Evolutionary conservation across 2,888 invertebrate species (phyloP).

Genomic region (Microdon myrmicae): DNA sequence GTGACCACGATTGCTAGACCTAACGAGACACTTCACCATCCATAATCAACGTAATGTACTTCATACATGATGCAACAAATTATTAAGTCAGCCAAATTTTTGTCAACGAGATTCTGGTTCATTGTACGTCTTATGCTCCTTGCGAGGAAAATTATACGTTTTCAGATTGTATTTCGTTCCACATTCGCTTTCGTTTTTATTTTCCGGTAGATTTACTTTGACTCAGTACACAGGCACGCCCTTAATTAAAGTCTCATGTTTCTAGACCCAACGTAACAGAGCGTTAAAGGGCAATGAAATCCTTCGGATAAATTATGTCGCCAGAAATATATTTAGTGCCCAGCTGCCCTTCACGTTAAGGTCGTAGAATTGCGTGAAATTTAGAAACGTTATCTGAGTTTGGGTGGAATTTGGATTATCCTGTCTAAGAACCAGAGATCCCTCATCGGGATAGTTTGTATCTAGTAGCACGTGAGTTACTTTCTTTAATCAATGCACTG

Average conservation of each 20-base stretch:
- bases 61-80: slow-evolving; percentile 1
- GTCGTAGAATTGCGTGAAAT: slow-evolving; percentile 31
- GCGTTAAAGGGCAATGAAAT: slow-evolving; percentile 23
- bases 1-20: no score
- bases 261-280: slow-evolving; percentile 23
- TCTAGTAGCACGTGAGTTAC: no score
- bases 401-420: no score
- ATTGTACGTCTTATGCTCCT: slow-evolving; percentile 12
- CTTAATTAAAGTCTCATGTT: slow-evolving; percentile 13
- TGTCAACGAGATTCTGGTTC: slow-evolving; percentile 10
- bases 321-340: slow-evolving; percentile 10
- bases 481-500: no score
- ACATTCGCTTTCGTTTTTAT: background rate
- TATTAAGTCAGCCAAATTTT: slow-evolving; percentile 31
- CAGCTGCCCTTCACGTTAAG: slow-evolving; percentile 7
- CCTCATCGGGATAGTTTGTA: no score
- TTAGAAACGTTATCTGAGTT: no score
- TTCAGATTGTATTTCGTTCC: no score
- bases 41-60: no score
- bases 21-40: no score
- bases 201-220: slow-evolving; percentile 4
- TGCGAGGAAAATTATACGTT: no score
- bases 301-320: no score
- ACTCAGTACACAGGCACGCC: background rate
- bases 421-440: no score